phyloP scores from a whole-genome alignment of 2,113 vertebrate genomes.

The Himantopus leucocephalus region DNA sequence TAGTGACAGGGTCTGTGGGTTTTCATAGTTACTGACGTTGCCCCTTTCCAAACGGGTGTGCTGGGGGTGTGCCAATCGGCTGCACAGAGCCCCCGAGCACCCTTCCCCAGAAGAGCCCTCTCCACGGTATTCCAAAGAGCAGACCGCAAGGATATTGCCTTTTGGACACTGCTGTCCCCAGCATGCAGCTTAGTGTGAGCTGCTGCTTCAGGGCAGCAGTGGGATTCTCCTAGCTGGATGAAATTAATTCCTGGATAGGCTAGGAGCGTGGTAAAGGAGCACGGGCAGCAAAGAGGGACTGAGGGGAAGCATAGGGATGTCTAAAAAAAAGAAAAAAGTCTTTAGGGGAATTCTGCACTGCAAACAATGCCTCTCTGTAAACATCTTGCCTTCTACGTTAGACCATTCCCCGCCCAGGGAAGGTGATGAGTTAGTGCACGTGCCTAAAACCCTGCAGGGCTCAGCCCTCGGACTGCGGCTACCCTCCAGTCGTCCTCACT shows the following conservation, averaged over 20 bases:
- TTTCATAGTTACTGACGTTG: neutral
- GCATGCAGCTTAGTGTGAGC: neutral
- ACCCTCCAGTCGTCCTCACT: neutral
- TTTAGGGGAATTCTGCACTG: neutral
- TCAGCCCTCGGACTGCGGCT: neutral
- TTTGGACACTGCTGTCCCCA: neutral
- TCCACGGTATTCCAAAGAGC: neutral
- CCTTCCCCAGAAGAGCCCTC: no score
- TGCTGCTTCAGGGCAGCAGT: neutral
- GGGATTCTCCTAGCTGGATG: neutral
- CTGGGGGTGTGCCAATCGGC: no score
- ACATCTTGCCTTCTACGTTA: neutral
- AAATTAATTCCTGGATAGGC: neutral
- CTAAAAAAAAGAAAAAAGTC: neutral
- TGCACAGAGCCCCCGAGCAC: no score
- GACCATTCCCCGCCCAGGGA: neutral
- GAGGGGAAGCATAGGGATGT: neutral
- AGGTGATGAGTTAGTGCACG: neutral
- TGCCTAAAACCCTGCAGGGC: neutral
- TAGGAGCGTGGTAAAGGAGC: neutral
- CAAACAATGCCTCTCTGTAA: neutral
- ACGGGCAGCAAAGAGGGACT: no score
- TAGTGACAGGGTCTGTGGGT: neutral
- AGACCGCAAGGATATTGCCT: accelerated
- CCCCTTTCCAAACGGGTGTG: neutral